Base-by-base conservation (phyloP, 2,113 vertebrate genomes). In the Lepisosteus osseus region DNA sequence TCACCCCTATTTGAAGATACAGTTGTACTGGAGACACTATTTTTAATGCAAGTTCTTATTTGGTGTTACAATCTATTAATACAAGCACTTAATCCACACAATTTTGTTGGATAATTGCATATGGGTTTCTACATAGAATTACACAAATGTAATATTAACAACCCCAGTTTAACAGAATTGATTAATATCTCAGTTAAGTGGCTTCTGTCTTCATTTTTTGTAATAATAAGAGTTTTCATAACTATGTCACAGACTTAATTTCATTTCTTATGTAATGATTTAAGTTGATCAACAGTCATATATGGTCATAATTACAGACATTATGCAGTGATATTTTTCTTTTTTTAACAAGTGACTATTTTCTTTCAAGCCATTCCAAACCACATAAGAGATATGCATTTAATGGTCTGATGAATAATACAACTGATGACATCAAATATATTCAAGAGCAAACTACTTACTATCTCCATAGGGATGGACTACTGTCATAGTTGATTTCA, bases 381-480 rank as follows among this genome's bases (percentile, higher is more conserved):
- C 72, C 77, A 82, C 69, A 9, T 51, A 51, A 77, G 66, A 80
- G 69, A 74, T 79, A 80, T 81, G 80, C 80, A 77, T 78, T 84
- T 75, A 76, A 65, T 79, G 8, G 29, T 79, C 78, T 85, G 87
- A 90, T 87, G 83, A 85, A 86, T 82, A 77, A 79, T 74, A 83
- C 80, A 84, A 80, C 87, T 83, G 83, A 82, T 84, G 86, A 74
- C 74, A 76, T 87, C 82, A 86, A 82, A 83, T 82, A 82, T 88
- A 88, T 89, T 90, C 86, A 85, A 85, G 86, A 90, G 78, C 86
- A 90, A 88, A 87, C 80, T 82, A 74, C 76, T 72, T 67, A 76
- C 77, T 51, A 77, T 80, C 78, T 79, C 81, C 80, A 69, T 67
- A 74, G 82, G 41, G 78, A 81, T 79, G 77, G 82, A 80, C 81